A percentile compares a stretch with the other conserved stretches of the same genome.
phyloP scores from a whole-genome alignment of 2,113 vertebrate species.

The Chiloscyllium plagiosum region DNA sequence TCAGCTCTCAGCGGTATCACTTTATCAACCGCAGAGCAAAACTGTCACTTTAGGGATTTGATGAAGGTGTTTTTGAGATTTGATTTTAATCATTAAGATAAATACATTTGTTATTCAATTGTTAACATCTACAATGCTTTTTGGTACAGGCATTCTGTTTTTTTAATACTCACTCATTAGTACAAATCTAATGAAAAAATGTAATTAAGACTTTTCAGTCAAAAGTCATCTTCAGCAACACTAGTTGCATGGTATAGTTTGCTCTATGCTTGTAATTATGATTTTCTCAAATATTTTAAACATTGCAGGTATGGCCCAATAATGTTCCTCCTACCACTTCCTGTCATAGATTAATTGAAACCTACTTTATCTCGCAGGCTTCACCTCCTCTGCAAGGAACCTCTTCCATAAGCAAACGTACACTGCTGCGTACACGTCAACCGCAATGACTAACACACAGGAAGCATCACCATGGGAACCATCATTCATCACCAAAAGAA shows the following conservation, averaged over 20 bases:
- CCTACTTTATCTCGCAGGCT: constrained; percentile 38
- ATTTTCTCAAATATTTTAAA: not conserved
- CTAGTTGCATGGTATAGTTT: not conserved
- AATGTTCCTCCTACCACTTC: constrained; percentile 8
- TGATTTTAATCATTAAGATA: not conserved
- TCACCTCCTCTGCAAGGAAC: constrained; percentile 40
- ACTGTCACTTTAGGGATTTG: too few relatives aligned
- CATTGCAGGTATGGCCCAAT: not conserved
- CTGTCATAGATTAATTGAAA: not conserved
- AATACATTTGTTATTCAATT: not conserved
- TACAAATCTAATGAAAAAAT: not conserved
- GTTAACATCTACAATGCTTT: not conserved
- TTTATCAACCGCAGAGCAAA: not conserved
- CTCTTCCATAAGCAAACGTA: constrained; percentile 40
- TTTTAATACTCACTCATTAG: not conserved
- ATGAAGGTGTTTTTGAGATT: not conserved
- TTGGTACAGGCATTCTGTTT: not conserved
- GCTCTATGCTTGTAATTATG: not conserved
- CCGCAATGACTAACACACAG: constrained; percentile 39
- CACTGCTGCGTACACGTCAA: constrained; percentile 40
- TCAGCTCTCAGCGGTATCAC: not conserved
- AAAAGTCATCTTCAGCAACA: not conserved
- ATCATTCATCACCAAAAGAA: constrained; percentile 41
- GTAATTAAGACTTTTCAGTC: not conserved
- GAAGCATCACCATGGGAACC: constrained; percentile 37